Evolutionary conservation across 2,888 invertebrate genomes (phyloP), one percentile per base, ranked within the genome.

Genomic region (Suillia variegata): DNA sequence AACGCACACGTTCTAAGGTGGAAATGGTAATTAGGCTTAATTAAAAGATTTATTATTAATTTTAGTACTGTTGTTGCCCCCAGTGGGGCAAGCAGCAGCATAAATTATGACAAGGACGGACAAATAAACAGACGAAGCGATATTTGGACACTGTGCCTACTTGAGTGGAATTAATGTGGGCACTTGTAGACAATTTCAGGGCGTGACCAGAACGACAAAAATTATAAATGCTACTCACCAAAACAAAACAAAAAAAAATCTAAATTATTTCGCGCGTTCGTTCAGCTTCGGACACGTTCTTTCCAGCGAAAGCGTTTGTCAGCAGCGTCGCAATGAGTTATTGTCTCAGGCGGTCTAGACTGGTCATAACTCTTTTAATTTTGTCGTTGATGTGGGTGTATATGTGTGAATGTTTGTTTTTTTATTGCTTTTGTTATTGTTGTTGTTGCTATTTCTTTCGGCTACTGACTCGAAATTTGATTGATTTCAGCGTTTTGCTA

Each of bases 1-100:
- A 69, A 67, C 64, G 62, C 65, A 65, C 78, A 78, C 76, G 76
- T 74, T 53, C 64, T 66, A 66, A 59, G 59, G 54, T 45, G 45
- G 45, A 58, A 58, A 58, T 56, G 60, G 31, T 54, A 53, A 58
- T 60, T 59, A 56, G 61, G 22, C 58, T 56, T 61, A 59, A 63
- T 61, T 61, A 59, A 61, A 59, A 56, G 60, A 62, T 62, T 60
- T 64, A 58, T 52, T 47, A 61, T 54, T 60, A 38, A 60, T 62
- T 64, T 54, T 61, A 51, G 48, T 38, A 5, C 18, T 45, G 18
- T 17, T 45, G 18, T 20, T 26, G 6, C 10, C 10, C 26, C 10
- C 10, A 26, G 5, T 26, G 18, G 45, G 18, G 20, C 45, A 3
- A 20, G 45, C 18, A 20, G 17, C 45, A 45, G 45, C 18, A 45